Base-by-base conservation (phyloP, 2,113 vertebrate species). In the Mellivora capensis region DNA sequence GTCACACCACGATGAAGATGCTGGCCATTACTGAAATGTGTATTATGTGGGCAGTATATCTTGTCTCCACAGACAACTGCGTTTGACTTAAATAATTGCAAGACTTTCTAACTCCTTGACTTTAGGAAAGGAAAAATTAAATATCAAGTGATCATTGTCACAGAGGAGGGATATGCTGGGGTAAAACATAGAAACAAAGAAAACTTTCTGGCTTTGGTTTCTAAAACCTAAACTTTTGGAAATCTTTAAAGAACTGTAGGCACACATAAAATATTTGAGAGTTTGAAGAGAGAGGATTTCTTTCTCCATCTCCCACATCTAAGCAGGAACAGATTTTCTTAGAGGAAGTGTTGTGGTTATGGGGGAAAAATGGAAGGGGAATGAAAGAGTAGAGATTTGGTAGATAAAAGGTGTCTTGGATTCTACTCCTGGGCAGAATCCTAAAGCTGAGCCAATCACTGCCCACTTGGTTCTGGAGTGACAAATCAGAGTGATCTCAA, bases 171-270 rank as follows among this genome's bases (percentile, higher is more conserved):
- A n/a, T 87, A 47, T 27, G 10, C 29, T 85, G 20, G 17, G 11
- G 6, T 91, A 42, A 95, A 96, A 91, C 39, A 64, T 9, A 90
- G 57, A 95, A 93, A 89, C 61, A 93, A 85, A 94, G 69, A 80
- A 59, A 74, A 49, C 4, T 88, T 94, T 89, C 79, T 93, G 14
- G 18, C 44, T 96, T 79, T 94, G 25, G 37, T 47, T 94, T 94
- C 39, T 49, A 62, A 82, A 52, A 54, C 12, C 37, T 96, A 89
- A 64, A 62, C 20, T 90, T 92, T 90, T 67, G 87, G 69, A 47
- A 61, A 74, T 54, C n/a, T 87, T 7, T 42, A 74, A 25, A 83
- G 10, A 94, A 90, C 47, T 90, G 29, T 49, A 90, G 44, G 7
- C 13, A 49, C 11, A 57, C 42, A 57, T 1, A 88, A n/a, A 69